Conservation (phyloP, 2,113 vertebrate genomes). For the Mixornis gularis region DNA sequence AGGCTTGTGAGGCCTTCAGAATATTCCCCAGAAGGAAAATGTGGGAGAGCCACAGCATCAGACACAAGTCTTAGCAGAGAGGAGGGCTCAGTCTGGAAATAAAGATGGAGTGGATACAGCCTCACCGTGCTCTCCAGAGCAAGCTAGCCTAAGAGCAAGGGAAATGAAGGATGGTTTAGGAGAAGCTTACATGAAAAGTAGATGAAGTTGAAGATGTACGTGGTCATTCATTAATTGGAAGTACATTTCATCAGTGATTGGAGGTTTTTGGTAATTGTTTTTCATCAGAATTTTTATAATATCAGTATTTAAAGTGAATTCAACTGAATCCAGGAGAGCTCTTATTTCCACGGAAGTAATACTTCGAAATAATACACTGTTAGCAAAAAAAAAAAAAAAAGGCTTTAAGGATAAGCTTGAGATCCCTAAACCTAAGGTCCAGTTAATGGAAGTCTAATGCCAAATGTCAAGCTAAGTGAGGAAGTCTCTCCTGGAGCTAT, state of each 20-base stretch:
- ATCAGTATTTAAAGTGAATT: neutral
- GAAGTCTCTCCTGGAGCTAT: neutral
- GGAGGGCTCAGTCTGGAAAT: neutral
- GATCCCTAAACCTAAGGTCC: neutral
- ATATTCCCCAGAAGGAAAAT: neutral
- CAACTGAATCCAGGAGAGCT: neutral
- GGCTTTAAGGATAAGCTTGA: neutral
- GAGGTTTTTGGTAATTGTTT: neutral
- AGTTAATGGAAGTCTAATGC: neutral
- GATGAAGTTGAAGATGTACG: neutral
- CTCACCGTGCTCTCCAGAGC: neutral
- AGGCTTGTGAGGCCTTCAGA: neutral
- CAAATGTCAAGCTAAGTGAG: neutral
- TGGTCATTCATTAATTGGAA: neutral
- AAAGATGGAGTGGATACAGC: neutral
- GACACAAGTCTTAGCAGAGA: neutral
- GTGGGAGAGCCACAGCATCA: neutral
- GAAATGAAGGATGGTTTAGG: neutral
- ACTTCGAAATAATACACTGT: neutral
- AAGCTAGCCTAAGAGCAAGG: neutral
- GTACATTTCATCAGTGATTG: neutral
- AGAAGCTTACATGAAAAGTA: neutral
- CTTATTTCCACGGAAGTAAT: neutral
- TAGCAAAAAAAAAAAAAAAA: neutral
- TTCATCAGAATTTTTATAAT: neutral